Evolutionary conservation across 2,888 invertebrate genomes (phyloP).

Genomic region (Hipparchia sbordonii): DNA sequence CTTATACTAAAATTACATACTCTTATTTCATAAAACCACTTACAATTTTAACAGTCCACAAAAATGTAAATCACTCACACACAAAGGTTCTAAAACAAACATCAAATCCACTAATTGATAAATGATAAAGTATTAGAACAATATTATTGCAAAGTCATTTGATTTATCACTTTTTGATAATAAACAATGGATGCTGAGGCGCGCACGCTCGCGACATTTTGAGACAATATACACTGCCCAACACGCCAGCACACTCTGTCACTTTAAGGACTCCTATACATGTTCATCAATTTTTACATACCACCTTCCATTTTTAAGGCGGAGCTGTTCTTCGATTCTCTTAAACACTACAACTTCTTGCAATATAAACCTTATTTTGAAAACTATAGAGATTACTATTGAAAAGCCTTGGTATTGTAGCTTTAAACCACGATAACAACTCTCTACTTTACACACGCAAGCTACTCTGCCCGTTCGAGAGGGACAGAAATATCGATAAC

Average conservation of each 20-base stretch:
- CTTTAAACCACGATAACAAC: slow-evolving; percentile 60
- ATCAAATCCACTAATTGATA: slow-evolving; percentile 42
- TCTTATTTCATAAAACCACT: slow-evolving; percentile 34
- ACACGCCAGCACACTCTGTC: slow-evolving; percentile 82
- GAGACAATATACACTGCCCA: slow-evolving; percentile 81
- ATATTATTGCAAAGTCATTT: slow-evolving; percentile 77
- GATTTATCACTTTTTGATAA: slow-evolving; percentile 81
- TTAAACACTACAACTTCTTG: slow-evolving; percentile 44
- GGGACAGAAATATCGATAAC: slow-evolving; percentile 58
- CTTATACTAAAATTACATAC: slow-evolving; percentile 39
- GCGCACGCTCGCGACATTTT: slow-evolving; percentile 78
- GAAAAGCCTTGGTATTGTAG: slow-evolving; percentile 41
- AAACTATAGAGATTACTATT: slow-evolving; percentile 38
- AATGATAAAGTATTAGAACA: slow-evolving; percentile 51
- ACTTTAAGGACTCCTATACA: slow-evolving; percentile 83
- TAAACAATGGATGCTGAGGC: slow-evolving; percentile 71
- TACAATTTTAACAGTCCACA: slow-evolving; percentile 44
- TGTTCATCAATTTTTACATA: slow-evolving; percentile 84
- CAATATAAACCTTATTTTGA: slow-evolving; percentile 40
- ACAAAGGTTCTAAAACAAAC: slow-evolving; percentile 35
- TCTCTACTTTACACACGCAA: slow-evolving; percentile 65
- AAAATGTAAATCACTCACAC: slow-evolving; percentile 40
- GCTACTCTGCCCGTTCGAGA: slow-evolving; percentile 56
- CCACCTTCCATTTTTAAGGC: slow-evolving; percentile 84
- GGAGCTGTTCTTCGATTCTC: slow-evolving; percentile 77